Evolutionary conservation across 1,140 invertebrate species (phyloP).

Genomic region (Dysdera silvatica): DNA sequence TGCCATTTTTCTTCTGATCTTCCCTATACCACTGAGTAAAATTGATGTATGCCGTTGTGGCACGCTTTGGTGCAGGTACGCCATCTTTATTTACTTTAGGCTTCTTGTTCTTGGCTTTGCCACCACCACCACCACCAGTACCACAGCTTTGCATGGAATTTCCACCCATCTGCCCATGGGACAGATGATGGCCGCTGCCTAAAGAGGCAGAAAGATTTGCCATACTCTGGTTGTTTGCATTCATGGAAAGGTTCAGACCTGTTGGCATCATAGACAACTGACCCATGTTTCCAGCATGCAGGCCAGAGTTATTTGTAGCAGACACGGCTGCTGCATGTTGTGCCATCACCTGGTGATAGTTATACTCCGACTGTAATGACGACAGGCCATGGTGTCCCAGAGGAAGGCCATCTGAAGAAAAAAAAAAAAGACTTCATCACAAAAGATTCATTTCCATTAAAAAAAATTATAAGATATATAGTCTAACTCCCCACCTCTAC

Average conservation of each 20-base stretch:
- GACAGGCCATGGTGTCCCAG: slow-evolving; percentile 14
- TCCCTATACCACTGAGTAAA: slow-evolving; percentile 40
- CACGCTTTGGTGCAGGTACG: slow-evolving; percentile 37
- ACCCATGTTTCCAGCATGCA: slow-evolving; percentile 34
- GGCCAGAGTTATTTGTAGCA: slow-evolving; percentile 19
- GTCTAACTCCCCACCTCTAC: no score
- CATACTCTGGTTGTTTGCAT: slow-evolving; percentile 13
- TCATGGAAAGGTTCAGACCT: slow-evolving; percentile 34
- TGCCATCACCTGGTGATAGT: slow-evolving; percentile 36
- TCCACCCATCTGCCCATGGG: neutral
- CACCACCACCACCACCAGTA: slow-evolving; percentile 8
- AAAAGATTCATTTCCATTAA: no score
- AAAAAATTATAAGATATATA: no score
- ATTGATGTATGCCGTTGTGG: slow-evolving; percentile 39
- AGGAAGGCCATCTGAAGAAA: slow-evolving; percentile 22
- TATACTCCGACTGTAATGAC: slow-evolving; percentile 30
- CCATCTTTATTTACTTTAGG: slow-evolving; percentile 38
- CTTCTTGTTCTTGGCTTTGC: slow-evolving; percentile 32
- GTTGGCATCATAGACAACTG: slow-evolving; percentile 34
- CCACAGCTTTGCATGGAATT: neutral
- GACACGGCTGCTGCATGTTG: slow-evolving; percentile 31
- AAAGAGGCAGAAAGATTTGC: slow-evolving; percentile 12
- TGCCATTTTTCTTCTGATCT: slow-evolving; percentile 36
- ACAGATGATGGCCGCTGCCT: slow-evolving; percentile 15
- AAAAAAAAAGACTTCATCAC: no score